Evolutionary conservation across 30 jellyfish, hydroid and myxozoan genomes (phyloP).

Genomic region (Cassiopea xamachana): DNA sequence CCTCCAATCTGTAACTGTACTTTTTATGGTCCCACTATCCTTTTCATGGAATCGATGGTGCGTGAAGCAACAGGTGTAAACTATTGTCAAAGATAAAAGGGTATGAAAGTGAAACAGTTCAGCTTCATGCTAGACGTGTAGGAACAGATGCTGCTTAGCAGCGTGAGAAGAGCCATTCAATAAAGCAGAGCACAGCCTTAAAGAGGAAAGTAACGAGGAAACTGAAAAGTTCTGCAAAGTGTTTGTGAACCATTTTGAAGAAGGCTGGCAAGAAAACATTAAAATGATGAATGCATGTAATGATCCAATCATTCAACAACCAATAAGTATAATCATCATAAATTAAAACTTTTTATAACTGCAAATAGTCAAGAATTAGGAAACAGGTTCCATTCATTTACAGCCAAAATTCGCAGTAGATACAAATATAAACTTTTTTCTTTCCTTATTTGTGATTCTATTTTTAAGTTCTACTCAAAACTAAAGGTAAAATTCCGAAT

Average conservation of each 20-base stretch:
- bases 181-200: slow-evolving; percentile 1
- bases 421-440: too few species aligned
- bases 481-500: too few species aligned
- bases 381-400: too few species aligned
- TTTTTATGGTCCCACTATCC: background rate
- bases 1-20: background rate
- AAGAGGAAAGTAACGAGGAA: slow-evolving; percentile 26
- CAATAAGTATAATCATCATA: too few species aligned
- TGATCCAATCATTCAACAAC: too few species aligned
- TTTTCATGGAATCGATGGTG: slow-evolving; percentile 12
- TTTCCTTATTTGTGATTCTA: too few species aligned
- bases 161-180: background rate
- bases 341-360: too few species aligned
- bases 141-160: slow-evolving; percentile 29
- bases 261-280: background rate
- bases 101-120: background rate
- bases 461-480: too few species aligned
- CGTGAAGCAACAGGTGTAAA: slow-evolving; percentile 19
- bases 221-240: slow-evolving; percentile 36
- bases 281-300: too few species aligned
- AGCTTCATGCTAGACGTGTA: slow-evolving; percentile 1
- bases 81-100: slow-evolving; percentile 21
- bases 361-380: too few species aligned
- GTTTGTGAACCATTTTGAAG: background rate
- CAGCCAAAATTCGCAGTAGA: too few species aligned